Percentiles rank a stretch among this genome's conserved stretches.
These are phyloP conservation scores for Campaea margaritaria DNA, from an alignment of 2,888 invertebrate species.

Conservation along the genomic window DNA sequence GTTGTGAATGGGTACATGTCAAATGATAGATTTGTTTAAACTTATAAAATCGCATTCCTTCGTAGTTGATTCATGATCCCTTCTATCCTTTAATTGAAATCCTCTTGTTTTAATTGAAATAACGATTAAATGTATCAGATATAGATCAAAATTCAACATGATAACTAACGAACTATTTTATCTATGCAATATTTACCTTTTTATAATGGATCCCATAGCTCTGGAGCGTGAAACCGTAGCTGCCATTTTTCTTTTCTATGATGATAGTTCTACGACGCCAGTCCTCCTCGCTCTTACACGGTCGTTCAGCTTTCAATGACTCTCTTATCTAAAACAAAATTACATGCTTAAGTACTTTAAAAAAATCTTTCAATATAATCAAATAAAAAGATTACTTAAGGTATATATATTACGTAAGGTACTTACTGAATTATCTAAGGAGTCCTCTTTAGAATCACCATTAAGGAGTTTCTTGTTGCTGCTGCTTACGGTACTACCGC, in stretches of 20 bases:
- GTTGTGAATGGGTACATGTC: too few relatives aligned
- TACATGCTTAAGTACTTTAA: background rate
- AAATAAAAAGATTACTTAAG: too few relatives aligned
- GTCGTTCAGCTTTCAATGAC: constrained; percentile 70
- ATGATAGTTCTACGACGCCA: constrained; percentile 95
- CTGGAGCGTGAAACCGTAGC: constrained; percentile 98
- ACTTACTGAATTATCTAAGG: constrained; percentile 79
- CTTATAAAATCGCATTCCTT: too few relatives aligned
- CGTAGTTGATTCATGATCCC: too few relatives aligned
- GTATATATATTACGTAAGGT: too few relatives aligned
- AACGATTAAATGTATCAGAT: too few relatives aligned
- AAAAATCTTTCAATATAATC: too few relatives aligned
- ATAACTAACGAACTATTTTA: too few relatives aligned
- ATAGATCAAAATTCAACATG: too few relatives aligned
- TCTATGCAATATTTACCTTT: constrained; percentile 71
- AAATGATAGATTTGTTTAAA: too few relatives aligned
- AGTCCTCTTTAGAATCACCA: constrained; percentile 75
- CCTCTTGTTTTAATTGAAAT: too few relatives aligned
- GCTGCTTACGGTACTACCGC: constrained; percentile 72
- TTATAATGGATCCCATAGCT: constrained; percentile 99
- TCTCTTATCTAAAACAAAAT: constrained; percentile 65
- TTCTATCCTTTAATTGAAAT: too few relatives aligned
- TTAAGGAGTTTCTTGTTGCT: constrained; percentile 69
- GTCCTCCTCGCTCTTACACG: constrained; percentile 88
- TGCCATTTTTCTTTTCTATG: constrained; percentile 94